Evolutionary conservation across 2,888 invertebrate species (phyloP), one percentile per base, ranked within the genome.

Genomic region (Lithosia quadra): DNA sequence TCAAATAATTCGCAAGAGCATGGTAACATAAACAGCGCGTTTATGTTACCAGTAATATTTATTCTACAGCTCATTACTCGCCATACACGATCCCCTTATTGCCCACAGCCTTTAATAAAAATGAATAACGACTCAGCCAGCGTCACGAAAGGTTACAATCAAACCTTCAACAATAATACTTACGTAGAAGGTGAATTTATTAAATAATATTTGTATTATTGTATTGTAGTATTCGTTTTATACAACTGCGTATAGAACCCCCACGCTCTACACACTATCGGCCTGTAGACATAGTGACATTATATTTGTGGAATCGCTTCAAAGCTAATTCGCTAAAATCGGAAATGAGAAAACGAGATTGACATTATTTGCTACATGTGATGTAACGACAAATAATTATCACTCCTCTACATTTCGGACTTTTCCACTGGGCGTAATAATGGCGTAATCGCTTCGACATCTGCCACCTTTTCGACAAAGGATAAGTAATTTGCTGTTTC

Each of bases 111-210:
- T 58, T 36, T 22, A 63, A 55, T 49, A 63, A 63, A 33, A 65
- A 65, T 55, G 55, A 60, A 24, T 28, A 62, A 62, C 43, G n/a
- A 33, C 10, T 60, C 24, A 18, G 28, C 43, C 43, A 62, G 11
- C 28, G 49, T 33, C 62, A 63, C 62, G 62, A 49, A 63, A 63
- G 62, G 49, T 21, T 63, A 49, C 49, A 21, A 53, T 63, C 49
- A 53, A 33, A 63, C 28, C 62, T 63, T 53, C 62, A 13, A 33
- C 56, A 56, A 28, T 28, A 21, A 63, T 28, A 49, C 49, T 63
- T 33, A 49, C 39, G 60, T 22, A 60, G 39, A 24, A 39, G 24
- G 62, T 63, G 21, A n/a, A 15, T 24, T 61, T 10, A 24, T 61
- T 39, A 18, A 15, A 22, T 24, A 43, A 53, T 49, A n/a, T 58